Conservation (phyloP, 2,888 invertebrate genomes). For the Antitype chi region DNA sequence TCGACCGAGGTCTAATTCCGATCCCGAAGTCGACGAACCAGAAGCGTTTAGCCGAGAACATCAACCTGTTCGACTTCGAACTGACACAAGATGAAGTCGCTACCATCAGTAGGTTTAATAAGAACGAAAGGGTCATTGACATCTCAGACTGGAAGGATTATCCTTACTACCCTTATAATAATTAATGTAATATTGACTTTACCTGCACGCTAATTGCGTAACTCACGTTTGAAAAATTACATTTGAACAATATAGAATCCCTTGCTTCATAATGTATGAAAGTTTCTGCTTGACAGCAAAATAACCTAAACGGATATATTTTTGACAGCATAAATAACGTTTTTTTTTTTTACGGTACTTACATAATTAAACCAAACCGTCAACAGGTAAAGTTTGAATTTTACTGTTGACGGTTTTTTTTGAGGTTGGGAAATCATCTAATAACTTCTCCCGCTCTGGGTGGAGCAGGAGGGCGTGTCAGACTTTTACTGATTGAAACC, state of each 20-base stretch:
- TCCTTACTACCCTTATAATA: slow-evolving; percentile 77
- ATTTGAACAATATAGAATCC: not conserved
- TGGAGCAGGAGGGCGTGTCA: no score
- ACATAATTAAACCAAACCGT: no score
- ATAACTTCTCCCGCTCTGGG: no score
- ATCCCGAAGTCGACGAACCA: slow-evolving; percentile 92
- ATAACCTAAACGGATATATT: not conserved
- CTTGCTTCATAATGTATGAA: not conserved
- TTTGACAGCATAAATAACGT: not conserved
- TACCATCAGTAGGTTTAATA: slow-evolving; percentile 88
- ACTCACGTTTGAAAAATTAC: not conserved
- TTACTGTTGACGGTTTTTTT: no score
- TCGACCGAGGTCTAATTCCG: slow-evolving; percentile 90
- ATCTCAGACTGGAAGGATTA: slow-evolving; percentile 71
- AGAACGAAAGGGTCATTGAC: slow-evolving; percentile 80
- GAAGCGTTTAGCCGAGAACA: slow-evolving; percentile 90
- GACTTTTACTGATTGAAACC: no score
- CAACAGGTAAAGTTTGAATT: no score
- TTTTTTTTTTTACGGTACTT: no score
- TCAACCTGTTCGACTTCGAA: slow-evolving; percentile 91
- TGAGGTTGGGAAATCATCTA: no score
- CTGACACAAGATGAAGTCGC: slow-evolving; percentile 89
- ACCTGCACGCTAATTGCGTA: not conserved
- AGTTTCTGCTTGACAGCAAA: not conserved
- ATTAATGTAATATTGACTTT: slow-evolving; percentile 49